Evolutionary conservation across 2,113 vertebrate genomes (phyloP), one percentile per base, ranked within the genome.

Genomic region (Chionis minor): DNA sequence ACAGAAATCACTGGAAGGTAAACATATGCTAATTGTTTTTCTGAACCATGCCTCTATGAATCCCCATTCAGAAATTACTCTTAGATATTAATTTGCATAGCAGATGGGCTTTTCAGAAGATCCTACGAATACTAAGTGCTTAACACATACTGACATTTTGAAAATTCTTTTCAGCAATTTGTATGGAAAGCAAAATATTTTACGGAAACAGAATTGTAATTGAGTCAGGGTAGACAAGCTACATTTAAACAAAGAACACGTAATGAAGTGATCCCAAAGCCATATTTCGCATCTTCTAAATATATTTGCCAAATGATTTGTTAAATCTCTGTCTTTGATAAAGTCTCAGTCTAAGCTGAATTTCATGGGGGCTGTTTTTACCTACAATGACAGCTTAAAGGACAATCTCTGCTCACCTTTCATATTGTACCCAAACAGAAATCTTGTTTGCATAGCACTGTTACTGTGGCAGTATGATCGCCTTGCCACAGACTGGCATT

Each of bases 41-140:
- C 86, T 95, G 70, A 95, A 75, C 70, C 35, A 28, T 79, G 73
- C 32, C 54, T 95, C 84, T 91, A 33, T 62, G 71, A 87, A 79
- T 82, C 51, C n/a, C 66, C 81, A 87, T 86, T 95, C 89, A 92
- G 81, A 95, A 95, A 94, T 73, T 87, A 95, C 92, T 88, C 71
- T 95, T 95, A 96, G 92, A 75, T 92, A 95, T 92, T 95, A 90
- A 97, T 95, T 97, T 97, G 87, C 92, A 91, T 89, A 97, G 71
- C 89, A 96, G 92, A 96, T 91, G 81, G 81, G 86, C 51, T 94
- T 97, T 97, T 88, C 74, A 73, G 78, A 88, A 85, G 81, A 70
- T 85, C 70, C 81, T 70, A 56, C 0, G 3, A 97, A 94, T 92
- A 82, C 65, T 55, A 86, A 95, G 66, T 80, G 67, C 78, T 86